phyloP scores from a whole-genome alignment of 2,888 invertebrate genomes.

The Netelia melanura region DNA sequence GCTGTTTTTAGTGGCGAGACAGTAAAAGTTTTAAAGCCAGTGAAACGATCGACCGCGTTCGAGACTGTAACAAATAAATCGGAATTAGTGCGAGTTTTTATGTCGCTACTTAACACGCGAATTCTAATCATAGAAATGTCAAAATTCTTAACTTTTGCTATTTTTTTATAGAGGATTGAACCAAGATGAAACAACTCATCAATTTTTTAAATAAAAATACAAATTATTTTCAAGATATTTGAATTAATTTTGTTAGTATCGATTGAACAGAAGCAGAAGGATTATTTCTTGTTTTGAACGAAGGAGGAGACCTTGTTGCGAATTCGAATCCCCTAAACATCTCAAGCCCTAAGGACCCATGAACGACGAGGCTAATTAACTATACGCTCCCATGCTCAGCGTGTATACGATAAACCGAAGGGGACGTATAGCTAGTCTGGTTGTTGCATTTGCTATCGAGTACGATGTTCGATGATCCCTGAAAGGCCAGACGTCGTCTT shows the following conservation, averaged over 20 bases:
- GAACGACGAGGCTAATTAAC: constrained; percentile 34
- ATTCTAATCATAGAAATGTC: too few relatives aligned
- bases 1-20: background rate
- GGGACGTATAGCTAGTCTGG: background rate
- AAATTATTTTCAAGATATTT: too few relatives aligned
- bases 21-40: background rate
- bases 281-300: background rate
- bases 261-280: too few relatives aligned
- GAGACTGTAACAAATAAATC: too few relatives aligned
- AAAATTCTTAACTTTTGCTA: too few relatives aligned
- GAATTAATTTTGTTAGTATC: too few relatives aligned
- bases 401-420: constrained; percentile 14
- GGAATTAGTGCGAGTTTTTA: too few relatives aligned
- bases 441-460: background rate
- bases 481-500: constrained; percentile 29
- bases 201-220: too few relatives aligned
- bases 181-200: too few relatives aligned
- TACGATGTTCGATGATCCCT: constrained; percentile 18
- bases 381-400: constrained; percentile 13
- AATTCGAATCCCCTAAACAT: background rate
- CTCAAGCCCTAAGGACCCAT: constrained; percentile 22
- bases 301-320: background rate
- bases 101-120: too few relatives aligned
- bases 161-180: too few relatives aligned
- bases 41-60: background rate